Evolutionary conservation across 2,113 vertebrate species (phyloP), one percentile per base, ranked within the genome.

Genomic region (Erythrocercus mccallii): DNA sequence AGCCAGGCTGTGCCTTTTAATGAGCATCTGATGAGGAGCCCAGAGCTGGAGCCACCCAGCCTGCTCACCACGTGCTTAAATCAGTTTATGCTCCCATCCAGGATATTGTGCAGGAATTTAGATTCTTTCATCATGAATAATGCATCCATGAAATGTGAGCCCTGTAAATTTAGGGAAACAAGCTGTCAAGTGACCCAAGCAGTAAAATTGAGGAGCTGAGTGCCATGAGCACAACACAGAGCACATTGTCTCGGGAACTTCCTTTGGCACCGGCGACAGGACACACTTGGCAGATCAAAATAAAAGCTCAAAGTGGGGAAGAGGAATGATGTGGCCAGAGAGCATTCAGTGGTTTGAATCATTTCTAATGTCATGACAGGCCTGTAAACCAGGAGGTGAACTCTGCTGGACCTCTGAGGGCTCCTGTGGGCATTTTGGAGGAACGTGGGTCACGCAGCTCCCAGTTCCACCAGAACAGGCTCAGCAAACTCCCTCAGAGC

Each of bases 281-380:
- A 97, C 90, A 91, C 95, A 58, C 92, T 95, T 30, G 45, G 16
- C 54, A 24, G 96, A 96, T 97, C 96, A 95, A 95, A 93, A 92
- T 35, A 18, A 47, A 62, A 88, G 92, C 94, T 96, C 92, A 83
- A 80, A 91, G 91, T 51, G 35, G 53, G 87, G 80, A 35, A 62
- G 89, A 74, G 86, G 62, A 64, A 58, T 70, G 80, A 73, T 2
- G 58, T 54, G 86, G 70, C 62, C 14, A 0, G 53, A 45, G 84
- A 71, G 89, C 4, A 4, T 38, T 79, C 57, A 27, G 77, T 16
- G 56, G 35, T 74, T 90, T 35, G 45, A 68, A 18, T 89, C 2
- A 13, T 87, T 89, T 76, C 64, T 61, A 77, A 54, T 15, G 51
- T 38, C 3, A 5, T 14, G 25, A 47, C 24, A 78, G 86, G 61